These are phyloP conservation scores for Bombus confusus DNA, from an alignment of 1,140 invertebrate species.

Conservation along the genomic window DNA sequence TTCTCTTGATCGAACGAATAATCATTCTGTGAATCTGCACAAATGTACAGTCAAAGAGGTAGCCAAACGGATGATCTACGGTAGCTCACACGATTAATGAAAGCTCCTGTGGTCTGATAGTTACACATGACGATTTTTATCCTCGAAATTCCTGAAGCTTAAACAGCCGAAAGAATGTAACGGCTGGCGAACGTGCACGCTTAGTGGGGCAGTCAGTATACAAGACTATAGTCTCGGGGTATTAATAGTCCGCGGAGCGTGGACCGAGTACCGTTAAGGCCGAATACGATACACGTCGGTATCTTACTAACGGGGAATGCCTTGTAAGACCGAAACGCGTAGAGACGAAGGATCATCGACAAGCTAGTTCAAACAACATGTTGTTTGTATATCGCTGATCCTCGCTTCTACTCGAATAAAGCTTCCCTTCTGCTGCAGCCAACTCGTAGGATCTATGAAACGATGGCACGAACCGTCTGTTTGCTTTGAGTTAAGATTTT, in stretches of 20 bases:
- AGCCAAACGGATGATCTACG: background rate
- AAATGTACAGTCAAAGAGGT: background rate
- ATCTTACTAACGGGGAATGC: slow-evolving; percentile 71
- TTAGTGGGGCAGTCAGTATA: slow-evolving; percentile 40
- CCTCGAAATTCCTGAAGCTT: slow-evolving; percentile 36
- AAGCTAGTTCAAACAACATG: background rate
- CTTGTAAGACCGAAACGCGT: slow-evolving; percentile 44
- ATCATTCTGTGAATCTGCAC: background rate
- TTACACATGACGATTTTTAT: background rate
- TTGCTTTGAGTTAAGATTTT: background rate
- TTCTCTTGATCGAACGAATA: background rate
- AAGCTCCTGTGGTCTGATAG: background rate
- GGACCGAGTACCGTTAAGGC: slow-evolving; percentile 78
- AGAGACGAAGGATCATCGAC: slow-evolving; percentile 4
- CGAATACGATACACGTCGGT: slow-evolving; percentile 63
- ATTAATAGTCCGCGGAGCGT: slow-evolving; percentile 60
- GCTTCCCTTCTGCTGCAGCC: background rate
- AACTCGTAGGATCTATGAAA: background rate
- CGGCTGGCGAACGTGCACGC: slow-evolving; percentile 1
- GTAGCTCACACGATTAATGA: background rate
- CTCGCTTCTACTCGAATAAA: background rate
- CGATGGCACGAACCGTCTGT: too few relatives aligned
- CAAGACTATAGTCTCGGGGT: slow-evolving; percentile 26
- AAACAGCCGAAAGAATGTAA: slow-evolving; percentile 47
- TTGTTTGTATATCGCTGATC: background rate